phyloP scores from a whole-genome alignment of 2,888 invertebrate genomes.

The Dorcus parallelipipedus region DNA sequence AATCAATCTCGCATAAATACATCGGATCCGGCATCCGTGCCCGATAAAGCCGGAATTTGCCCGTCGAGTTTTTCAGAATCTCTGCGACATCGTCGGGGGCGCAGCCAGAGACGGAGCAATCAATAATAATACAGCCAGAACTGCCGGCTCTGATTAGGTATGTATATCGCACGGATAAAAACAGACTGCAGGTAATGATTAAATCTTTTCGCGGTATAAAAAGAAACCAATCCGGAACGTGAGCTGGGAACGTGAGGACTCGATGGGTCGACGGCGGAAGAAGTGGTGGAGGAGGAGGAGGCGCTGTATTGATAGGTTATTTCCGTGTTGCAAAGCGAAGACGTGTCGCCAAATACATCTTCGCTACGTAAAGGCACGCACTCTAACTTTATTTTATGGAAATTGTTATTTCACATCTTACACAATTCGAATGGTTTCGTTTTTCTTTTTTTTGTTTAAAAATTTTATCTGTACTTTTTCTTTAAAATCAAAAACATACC shows the following conservation, averaged over 20 bases:
- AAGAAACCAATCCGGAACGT: slow-evolving; percentile 44
- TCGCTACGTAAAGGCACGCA: no score
- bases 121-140: no score
- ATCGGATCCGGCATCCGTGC: slow-evolving; percentile 4
- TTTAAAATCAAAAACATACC: no score
- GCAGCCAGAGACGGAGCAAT: background rate
- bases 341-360: slow-evolving; percentile 19
- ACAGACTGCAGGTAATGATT: slow-evolving; percentile 28
- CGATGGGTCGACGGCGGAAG: slow-evolving; percentile 32
- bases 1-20: slow-evolving; percentile 30
- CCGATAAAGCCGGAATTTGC: slow-evolving; percentile 16
- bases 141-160: slow-evolving; percentile 9
- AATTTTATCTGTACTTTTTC: no score
- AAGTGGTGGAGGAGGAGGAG: no score
- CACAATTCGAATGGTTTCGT: no score
- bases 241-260: slow-evolving; percentile 40
- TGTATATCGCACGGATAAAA: slow-evolving; percentile 17
- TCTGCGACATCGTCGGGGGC: background rate
- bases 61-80: background rate
- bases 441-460: no score
- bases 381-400: no score
- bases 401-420: no score
- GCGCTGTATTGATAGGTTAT: slow-evolving; percentile 40
- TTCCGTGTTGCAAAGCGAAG: slow-evolving; percentile 36
- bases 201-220: slow-evolving; percentile 33